Conservation (phyloP, 2,888 invertebrate genomes). For the Uloborus plumipes region DNA sequence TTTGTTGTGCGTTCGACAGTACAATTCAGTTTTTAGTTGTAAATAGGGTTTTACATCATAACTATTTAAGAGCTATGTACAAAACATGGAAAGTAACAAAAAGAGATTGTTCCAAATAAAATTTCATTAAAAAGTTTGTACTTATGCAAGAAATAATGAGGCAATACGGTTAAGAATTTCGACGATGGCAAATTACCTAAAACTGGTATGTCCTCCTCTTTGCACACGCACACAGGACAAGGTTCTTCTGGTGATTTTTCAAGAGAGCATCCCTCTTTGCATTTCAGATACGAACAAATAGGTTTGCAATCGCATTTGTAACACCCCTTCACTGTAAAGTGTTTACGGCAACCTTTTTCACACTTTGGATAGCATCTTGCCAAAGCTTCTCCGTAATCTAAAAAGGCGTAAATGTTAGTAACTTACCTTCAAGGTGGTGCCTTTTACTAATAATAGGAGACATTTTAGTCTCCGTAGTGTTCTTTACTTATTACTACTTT, state of each 20-base stretch:
- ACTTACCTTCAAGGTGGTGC: not conserved
- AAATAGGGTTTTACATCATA: too few species aligned
- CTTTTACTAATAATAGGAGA: not conserved
- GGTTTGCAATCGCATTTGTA: conserved; percentile 40
- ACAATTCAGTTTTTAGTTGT: too few species aligned
- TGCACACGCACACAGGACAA: conserved; percentile 26
- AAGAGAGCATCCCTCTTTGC: conserved; percentile 11
- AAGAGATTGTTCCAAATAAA: too few species aligned
- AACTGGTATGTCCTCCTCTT: not conserved
- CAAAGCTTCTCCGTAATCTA: not conserved
- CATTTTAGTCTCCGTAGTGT: too few species aligned
- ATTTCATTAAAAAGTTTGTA: too few species aligned
- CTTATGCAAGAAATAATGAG: too few species aligned
- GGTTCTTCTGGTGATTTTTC: conserved; percentile 18
- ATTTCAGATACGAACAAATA: conserved; percentile 6
- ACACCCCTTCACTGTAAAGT: conserved; percentile 2
- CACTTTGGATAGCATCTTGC: not conserved
- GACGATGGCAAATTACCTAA: too few species aligned
- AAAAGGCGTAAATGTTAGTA: not conserved
- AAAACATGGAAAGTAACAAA: too few species aligned
- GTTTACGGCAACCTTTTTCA: not conserved
- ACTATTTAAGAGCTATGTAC: too few species aligned
- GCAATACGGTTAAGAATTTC: too few species aligned
- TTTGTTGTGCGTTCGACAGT: too few species aligned
- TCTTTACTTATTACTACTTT: not conserved